Percentiles rank a stretch among this genome's conserved stretches.
Conservation (phyloP, 1,140 invertebrate species). For the Bombus soroeensis region DNA sequence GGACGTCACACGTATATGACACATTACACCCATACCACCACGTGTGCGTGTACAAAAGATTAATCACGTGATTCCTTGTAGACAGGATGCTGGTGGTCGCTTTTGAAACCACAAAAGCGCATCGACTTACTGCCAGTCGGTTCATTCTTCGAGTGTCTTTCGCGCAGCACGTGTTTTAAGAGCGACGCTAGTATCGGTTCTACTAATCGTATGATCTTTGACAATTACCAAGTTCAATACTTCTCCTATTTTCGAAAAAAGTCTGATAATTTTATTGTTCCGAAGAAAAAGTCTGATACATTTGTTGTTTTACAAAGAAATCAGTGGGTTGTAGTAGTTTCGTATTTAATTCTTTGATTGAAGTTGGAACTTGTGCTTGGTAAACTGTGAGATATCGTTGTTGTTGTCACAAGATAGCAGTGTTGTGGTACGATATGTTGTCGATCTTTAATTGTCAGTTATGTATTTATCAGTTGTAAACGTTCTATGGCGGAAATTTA, state of each 20-base stretch:
- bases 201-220: background rate
- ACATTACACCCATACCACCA: background rate
- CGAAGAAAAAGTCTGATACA: background rate
- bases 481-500: background rate
- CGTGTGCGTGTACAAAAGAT: constrained; percentile 11
- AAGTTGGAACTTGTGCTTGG: background rate
- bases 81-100: constrained; percentile 50
- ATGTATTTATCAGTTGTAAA: background rate
- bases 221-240: background rate
- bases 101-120: constrained; percentile 56
- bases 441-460: background rate
- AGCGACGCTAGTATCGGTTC: background rate
- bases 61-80: constrained; percentile 52
- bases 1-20: background rate
- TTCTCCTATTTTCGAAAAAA: background rate
- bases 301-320: background rate
- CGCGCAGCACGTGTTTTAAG: constrained; percentile 11
- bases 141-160: constrained; percentile 50
- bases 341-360: background rate
- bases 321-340: background rate
- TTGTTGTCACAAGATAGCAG: background rate
- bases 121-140: constrained; percentile 34
- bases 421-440: background rate
- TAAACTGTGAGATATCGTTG: background rate
- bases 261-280: background rate